Evolutionary conservation across 64 coral and sea anemone genomes (phyloP).

Genomic region (Anthopleura sola): DNA sequence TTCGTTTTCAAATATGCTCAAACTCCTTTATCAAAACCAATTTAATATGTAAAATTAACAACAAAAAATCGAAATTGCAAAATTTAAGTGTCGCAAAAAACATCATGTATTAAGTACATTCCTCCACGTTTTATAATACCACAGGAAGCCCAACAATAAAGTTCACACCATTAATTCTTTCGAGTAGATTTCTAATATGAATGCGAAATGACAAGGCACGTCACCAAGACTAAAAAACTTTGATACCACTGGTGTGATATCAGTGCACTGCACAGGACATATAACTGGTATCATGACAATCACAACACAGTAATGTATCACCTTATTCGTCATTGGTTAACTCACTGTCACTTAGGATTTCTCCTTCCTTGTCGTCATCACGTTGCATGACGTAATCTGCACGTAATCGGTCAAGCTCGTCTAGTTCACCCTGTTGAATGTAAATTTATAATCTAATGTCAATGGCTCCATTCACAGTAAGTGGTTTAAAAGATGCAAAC

Average conservation of each 20-base stretch:
- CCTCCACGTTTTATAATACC: background rate
- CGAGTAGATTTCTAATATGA: background rate
- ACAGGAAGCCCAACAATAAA: background rate
- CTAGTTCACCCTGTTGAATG: conserved; percentile 73
- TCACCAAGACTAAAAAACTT: background rate
- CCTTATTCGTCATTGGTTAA: background rate
- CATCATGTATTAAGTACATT: too few species aligned
- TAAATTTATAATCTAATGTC: background rate
- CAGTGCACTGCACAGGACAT: background rate
- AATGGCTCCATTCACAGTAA: background rate
- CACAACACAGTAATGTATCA: background rate
- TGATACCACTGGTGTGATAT: background rate
- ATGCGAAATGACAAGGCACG: background rate
- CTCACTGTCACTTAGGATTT: conserved; percentile 43
- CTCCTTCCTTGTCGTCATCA: conserved; percentile 39
- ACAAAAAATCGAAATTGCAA: too few species aligned
- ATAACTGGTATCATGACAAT: too few species aligned
- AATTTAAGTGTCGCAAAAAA: too few species aligned
- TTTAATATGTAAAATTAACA: too few species aligned
- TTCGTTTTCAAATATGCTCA: background rate
- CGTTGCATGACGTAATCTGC: conserved; percentile 68
- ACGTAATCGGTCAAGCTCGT: conserved; percentile 77
- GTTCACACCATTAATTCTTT: too few species aligned
- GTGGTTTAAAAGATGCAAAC: background rate
- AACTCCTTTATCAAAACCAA: too few species aligned